A percentile compares a stretch with the other conserved stretches of the same genome.
These are phyloP conservation scores for Macrosoma leucophasiata DNA, from an alignment of 2,888 invertebrate species.

Conservation along the genomic window DNA sequence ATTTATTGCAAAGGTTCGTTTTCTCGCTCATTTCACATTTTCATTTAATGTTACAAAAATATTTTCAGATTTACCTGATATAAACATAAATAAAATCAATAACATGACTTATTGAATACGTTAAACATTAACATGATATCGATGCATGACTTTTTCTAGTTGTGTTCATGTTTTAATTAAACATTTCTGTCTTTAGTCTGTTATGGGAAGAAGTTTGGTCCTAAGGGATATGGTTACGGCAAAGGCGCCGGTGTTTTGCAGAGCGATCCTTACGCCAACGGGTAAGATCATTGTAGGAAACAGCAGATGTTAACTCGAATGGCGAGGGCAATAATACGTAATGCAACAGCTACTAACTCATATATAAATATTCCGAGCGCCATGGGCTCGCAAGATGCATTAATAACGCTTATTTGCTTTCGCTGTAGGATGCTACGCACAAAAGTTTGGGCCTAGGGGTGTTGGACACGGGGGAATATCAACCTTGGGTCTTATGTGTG, in stretches of 20 bases:
- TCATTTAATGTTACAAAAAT: conserved; percentile 4
- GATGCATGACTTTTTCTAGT: conserved; percentile 19
- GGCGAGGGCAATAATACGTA: conserved; percentile 57
- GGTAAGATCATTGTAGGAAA: conserved; percentile 74
- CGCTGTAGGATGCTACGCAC: conserved; percentile 93
- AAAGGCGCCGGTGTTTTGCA: conserved; percentile 96
- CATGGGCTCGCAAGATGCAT: conserved; percentile 53
- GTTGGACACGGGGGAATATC: conserved; percentile 94
- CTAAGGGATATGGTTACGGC: conserved; percentile 98
- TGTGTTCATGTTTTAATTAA: conserved; percentile 27
- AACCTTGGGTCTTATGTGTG: conserved; percentile 89
- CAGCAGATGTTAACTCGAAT: conserved; percentile 48
- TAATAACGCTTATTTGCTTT: conserved; percentile 65
- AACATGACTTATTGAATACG: conserved; percentile 4
- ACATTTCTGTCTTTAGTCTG: conserved; percentile 81
- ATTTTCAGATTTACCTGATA: background rate
- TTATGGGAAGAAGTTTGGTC: conserved; percentile 98
- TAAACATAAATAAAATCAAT: conserved; percentile 1
- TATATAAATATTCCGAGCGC: conserved; percentile 28
- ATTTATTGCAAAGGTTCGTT: conserved; percentile 96
- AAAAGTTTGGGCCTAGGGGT: conserved; percentile 95
- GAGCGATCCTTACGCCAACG: conserved; percentile 90
- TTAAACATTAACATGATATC: conserved; percentile 12
- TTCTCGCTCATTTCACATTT: too few species aligned
- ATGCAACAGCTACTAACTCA: conserved; percentile 21